Evolutionary conservation across 2,797 vertebrate species (phyloP), one percentile per base, ranked within the genome.

Genomic region (Synanceia verrucosa): DNA sequence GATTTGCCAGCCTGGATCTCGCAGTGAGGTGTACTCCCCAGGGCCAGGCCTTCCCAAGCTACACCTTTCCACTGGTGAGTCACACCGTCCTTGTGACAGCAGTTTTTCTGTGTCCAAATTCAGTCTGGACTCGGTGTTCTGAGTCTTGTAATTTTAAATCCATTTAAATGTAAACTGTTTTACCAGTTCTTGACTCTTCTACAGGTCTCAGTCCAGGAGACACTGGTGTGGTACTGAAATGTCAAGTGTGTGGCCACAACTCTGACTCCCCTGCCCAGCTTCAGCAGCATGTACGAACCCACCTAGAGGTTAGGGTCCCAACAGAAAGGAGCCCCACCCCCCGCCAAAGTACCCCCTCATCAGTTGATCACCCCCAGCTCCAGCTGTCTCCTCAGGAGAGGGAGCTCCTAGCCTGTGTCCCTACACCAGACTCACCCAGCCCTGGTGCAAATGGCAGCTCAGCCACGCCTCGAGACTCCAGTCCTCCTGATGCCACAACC

Each of bases 1-100:
- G 98, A 95, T 96, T 39, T 99, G 98, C 91, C 98, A 99, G 93
- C 97, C 97, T 0, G 97, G 97, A 51, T 96, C 96, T 70, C 97
- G 94, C 74, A 96, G 95, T 8, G 98, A 99, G 83, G 93, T 96
- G 55, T 97, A 95, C 84, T 95, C 97, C 0, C 94, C 95, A 0
- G 95, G 94, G 0, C 85, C 95, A 0, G 91, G 94, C 9, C 85
- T 95, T n/a, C 94, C 96, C 0, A 85, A 94, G 82, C 94, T 96
- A 77, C 91, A 96, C 1, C 78, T 94, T 29, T 50, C 94, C 23
- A 64, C 94, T 10, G 96, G 98, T 98, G 81, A 72, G 76, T 75
- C 48, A 9, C 1, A 1, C 9, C 1, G 21, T 24, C 18, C 9
- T 6, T 8, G 4, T 34, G 11, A 53, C 26, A 39, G 39, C 7